Percentiles rank a stretch among this genome's conserved stretches.
Conservation (phyloP, 1,140 invertebrate genomes). For the Drosophila paulistorum region DNA sequence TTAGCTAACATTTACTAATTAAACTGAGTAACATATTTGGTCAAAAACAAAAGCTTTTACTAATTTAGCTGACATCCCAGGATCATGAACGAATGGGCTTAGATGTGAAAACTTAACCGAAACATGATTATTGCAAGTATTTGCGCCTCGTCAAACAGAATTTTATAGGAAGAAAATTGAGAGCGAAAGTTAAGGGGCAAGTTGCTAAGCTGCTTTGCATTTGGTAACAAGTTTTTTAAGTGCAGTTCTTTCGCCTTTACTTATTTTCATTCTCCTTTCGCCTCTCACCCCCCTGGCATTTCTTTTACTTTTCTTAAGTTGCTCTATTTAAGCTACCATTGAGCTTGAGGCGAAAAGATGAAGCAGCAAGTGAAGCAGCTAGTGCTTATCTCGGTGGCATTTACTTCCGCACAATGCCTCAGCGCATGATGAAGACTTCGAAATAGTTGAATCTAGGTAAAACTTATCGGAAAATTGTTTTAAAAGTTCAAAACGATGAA, state of each 20-base stretch:
- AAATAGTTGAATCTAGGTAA: slow-evolving; percentile 1
- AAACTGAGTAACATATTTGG: slow-evolving; percentile 1
- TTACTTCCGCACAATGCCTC: not conserved
- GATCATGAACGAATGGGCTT: not conserved
- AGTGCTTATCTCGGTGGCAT: not conserved
- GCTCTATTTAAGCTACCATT: slow-evolving; percentile 4
- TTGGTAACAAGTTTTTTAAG: slow-evolving; percentile 9
- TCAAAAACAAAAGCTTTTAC: not conserved
- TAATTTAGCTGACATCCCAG: not conserved
- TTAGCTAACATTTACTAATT: not conserved
- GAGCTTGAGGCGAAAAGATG: not conserved
- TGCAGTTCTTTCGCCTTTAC: slow-evolving; percentile 11
- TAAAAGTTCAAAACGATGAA: slow-evolving; percentile 1
- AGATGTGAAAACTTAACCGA: not conserved
- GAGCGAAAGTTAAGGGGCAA: not conserved
- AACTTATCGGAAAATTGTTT: slow-evolving; percentile 5
- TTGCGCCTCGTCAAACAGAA: not conserved
- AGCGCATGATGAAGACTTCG: not conserved
- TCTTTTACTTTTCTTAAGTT: slow-evolving; percentile 5
- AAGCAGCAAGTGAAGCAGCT: not conserved
- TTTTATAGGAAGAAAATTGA: not conserved
- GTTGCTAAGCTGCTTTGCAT: slow-evolving; percentile 21
- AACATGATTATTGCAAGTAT: not conserved
- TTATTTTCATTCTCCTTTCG: not conserved
- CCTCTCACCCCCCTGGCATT: not conserved